Conservation (phyloP, 2,113 vertebrate species). For the Lepus timidus region DNA sequence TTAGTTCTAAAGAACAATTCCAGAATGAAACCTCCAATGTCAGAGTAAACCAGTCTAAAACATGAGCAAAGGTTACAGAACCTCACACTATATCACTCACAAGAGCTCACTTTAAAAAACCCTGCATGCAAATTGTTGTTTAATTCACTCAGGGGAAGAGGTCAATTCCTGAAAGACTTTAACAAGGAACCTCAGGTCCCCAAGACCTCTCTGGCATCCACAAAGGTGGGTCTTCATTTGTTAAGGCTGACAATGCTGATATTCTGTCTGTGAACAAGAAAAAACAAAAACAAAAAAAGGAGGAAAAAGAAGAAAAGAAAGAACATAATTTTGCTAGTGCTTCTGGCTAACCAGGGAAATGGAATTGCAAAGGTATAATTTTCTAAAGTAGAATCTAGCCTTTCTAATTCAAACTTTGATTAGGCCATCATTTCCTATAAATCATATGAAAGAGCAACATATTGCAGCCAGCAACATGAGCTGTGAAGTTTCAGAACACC, state of each 20-base stretch:
- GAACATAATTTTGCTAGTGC: not conserved
- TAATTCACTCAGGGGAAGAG: not conserved
- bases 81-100: not conserved
- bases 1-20: not conserved
- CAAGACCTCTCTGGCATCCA: not conserved
- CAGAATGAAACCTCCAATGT: not conserved
- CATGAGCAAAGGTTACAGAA: not conserved
- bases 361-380: not conserved
- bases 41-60: not conserved
- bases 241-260: not conserved
- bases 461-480: not conserved
- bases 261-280: not conserved
- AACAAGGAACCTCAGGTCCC: not conserved
- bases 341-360: not conserved
- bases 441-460: not conserved
- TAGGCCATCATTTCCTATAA: not conserved
- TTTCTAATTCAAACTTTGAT: not conserved
- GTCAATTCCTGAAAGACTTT: not conserved
- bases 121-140: too few relatives aligned
- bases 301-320: too few relatives aligned
- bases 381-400: not conserved
- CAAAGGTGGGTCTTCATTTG: not conserved
- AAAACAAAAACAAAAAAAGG: too few relatives aligned
- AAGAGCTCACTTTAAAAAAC: not conserved
- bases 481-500: conserved; percentile 12